Conservation (phyloP, 2,797 vertebrate species). For the Alectoris magna region DNA sequence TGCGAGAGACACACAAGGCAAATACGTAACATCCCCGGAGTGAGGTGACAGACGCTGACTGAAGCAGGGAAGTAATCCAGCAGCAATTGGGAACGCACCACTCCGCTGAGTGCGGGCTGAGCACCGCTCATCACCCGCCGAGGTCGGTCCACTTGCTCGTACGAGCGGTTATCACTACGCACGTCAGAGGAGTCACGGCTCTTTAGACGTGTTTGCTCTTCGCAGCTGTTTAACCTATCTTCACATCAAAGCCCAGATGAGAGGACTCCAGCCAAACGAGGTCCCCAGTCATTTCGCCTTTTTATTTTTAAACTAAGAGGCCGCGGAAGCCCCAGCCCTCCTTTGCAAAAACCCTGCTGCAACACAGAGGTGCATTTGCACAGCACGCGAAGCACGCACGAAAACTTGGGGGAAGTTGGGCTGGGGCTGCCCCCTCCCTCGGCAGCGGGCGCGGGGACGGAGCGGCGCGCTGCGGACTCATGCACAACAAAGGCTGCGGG, state of each 20-base stretch:
- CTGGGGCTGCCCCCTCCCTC: background rate
- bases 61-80: slow-evolving; percentile 50
- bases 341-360: background rate
- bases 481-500: slow-evolving; percentile 15
- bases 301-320: slow-evolving; percentile 4
- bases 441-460: background rate
- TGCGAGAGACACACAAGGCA: background rate
- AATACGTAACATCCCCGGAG: background rate
- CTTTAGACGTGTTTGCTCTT: slow-evolving; percentile 6
- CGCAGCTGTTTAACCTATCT: background rate
- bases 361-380: background rate
- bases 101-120: slow-evolving; percentile 10
- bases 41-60: slow-evolving; percentile 35
- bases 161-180: background rate
- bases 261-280: background rate
- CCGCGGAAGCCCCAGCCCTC: background rate
- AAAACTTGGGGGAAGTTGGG: slow-evolving; percentile 5
- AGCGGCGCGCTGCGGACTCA: slow-evolving; percentile 14
- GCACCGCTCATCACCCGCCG: background rate
- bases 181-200: background rate
- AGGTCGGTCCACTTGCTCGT: background rate
- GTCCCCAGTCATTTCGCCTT: background rate
- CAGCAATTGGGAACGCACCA: background rate
- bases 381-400: background rate
- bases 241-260: background rate